Base-by-base conservation (phyloP, 2,888 invertebrate genomes). In the Drepanosiphum platanoidis region DNA sequence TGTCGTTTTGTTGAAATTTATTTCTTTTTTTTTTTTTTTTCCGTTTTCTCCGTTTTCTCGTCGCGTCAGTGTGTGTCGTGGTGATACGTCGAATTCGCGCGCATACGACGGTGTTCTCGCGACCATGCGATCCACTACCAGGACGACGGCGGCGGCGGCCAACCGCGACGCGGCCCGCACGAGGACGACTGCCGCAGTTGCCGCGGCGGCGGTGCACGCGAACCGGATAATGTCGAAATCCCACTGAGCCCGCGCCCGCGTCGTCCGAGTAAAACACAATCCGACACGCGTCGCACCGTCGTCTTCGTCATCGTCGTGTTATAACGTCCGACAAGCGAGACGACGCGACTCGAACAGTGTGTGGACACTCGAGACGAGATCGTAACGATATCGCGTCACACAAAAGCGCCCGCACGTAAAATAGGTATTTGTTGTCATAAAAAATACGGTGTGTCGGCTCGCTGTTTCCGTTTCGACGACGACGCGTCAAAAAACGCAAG, bases 221-320 rank as follows among this genome's bases (percentile, higher is more conserved):
- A 36, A 61, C 39, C 77, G 77, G 61, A 77, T 30, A 77, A 39
- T 61, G 36, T 11, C 77, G 61, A 61, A 39, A 30, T 36, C 30
- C 22, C 27, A 11, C 9, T 61, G 39, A 36, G 58, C 5, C n/a
- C 58, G 58, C 58, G 22, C 2, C 58, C 74, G 52, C 0, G n/a
- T 34, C 58, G 58, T 58, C 18, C 5, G 46, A 46, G 32, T 32
- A 52, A 18, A 39, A 39, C 9, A 39, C 39, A 7, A 39, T 9
- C 9, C 5, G 7, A 39, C 39, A 39, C 39, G n/a, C 39, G 39
- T 9, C 5, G 9, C 39, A 39, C 39, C 39, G 39, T n/a, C n/a
- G 39, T 39, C 39, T 39, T 4, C 39, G 39, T 39, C 9, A 39
- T 9, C 5, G 39, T 39, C 5, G 39, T 39, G 4, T 39, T 39